Conservation (phyloP, 2,888 invertebrate species). For the Erannis defoliaria region DNA sequence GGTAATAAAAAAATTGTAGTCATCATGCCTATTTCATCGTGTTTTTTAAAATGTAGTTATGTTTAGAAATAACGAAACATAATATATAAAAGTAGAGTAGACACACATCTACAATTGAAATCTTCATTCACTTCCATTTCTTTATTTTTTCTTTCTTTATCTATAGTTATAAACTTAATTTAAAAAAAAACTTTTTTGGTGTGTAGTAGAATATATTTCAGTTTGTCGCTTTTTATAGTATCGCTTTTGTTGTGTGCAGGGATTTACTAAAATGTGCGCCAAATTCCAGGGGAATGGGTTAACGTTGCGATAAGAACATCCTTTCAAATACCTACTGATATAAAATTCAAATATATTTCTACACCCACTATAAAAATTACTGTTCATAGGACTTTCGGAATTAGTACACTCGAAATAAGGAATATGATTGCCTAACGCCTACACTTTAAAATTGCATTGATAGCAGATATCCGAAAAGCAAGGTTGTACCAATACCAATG, state of each 20-base stretch:
- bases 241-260: slow-evolving; percentile 11
- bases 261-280: background rate
- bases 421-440: background rate
- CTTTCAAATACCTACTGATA: slow-evolving; percentile 12
- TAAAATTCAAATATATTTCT: background rate
- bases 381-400: slow-evolving; percentile 1
- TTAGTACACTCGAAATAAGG: background rate
- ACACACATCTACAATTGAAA: no score
- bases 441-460: slow-evolving; percentile 14
- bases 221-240: slow-evolving; percentile 3
- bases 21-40: no score
- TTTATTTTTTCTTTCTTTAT: no score
- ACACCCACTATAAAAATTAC: background rate
- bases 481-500: slow-evolving; percentile 18
- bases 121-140: no score
- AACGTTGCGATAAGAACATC: slow-evolving; percentile 25
- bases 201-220: background rate
- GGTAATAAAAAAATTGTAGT: no score
- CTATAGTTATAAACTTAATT: no score
- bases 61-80: no score
- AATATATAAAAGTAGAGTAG: no score
- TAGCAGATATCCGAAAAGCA: slow-evolving; percentile 12
- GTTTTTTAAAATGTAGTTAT: no score
- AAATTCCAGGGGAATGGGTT: slow-evolving; percentile 16
- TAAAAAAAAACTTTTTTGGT: background rate